Percentiles rank a stretch among this genome's conserved stretches.
These are phyloP conservation scores for Nematolebias whitei DNA, from an alignment of 2,113 vertebrate genomes.

Conservation along the genomic window DNA sequence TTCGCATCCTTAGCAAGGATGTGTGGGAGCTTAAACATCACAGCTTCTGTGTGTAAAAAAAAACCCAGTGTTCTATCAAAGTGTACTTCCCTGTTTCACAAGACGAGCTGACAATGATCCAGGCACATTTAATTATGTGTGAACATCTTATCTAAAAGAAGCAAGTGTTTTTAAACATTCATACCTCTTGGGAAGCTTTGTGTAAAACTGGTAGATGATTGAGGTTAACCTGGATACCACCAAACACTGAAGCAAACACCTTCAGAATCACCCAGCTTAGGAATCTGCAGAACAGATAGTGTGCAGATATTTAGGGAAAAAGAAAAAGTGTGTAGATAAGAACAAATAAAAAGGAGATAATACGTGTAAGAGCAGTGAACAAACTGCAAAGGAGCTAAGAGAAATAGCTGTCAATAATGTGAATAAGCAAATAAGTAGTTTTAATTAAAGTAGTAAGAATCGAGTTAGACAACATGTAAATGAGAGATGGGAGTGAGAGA, in stretches of 20 bases:
- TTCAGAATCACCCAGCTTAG: slow-evolving; percentile 77
- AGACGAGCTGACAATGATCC: not conserved
- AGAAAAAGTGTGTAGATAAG: slow-evolving; percentile 19
- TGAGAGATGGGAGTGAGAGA: slow-evolving; percentile 20
- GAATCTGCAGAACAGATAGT: slow-evolving; percentile 56
- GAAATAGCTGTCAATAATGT: slow-evolving; percentile 4
- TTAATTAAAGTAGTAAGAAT: slow-evolving; percentile 8
- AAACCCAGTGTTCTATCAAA: not conserved
- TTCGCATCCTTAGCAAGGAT: slow-evolving; percentile 1
- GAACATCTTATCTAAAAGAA: not conserved
- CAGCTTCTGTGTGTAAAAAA: slow-evolving; percentile 5
- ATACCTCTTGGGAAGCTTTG: slow-evolving; percentile 72
- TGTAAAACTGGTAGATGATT: slow-evolving; percentile 73
- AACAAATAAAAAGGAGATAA: slow-evolving; percentile 1
- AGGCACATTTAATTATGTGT: slow-evolving; percentile 6
- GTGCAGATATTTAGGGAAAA: too few relatives aligned
- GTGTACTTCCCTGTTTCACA: slow-evolving; percentile 2
- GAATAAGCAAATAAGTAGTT: slow-evolving; percentile 5
- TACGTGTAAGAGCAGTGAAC: slow-evolving; percentile 20
- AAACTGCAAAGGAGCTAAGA: slow-evolving; percentile 3
- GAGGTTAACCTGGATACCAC: slow-evolving; percentile 76
- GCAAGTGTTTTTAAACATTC: slow-evolving; percentile 5
- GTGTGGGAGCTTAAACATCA: slow-evolving; percentile 15
- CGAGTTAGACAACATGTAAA: slow-evolving; percentile 32
- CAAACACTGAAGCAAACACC: slow-evolving; percentile 68